Conservation (phyloP, 2,797 vertebrate species). For the Tarsius wallacei region DNA sequence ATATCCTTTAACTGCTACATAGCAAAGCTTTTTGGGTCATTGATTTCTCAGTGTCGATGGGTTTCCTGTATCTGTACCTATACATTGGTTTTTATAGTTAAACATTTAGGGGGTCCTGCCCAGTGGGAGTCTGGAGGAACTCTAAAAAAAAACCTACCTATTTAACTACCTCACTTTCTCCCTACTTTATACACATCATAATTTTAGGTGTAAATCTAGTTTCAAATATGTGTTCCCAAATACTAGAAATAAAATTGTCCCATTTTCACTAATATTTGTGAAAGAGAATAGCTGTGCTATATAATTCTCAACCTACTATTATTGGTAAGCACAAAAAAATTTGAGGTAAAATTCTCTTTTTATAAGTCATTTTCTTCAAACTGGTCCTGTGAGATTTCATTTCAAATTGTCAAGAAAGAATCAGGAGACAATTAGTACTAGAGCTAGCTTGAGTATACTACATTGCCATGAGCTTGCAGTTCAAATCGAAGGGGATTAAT, state of each 20-base stretch:
- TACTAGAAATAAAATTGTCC: neutral
- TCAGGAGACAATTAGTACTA: neutral
- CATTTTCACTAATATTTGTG: neutral
- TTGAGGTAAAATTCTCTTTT: neutral
- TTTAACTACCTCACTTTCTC: neutral
- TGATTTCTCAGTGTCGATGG: neutral
- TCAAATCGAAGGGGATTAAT: neutral
- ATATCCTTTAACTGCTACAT: neutral
- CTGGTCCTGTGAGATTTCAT: neutral
- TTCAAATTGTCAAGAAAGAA: neutral
- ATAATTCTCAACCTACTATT: conserved; percentile 20
- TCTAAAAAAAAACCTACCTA: neutral
- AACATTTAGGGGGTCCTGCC: neutral
- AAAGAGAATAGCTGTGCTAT: neutral
- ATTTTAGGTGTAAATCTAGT: neutral
- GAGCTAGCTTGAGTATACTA: neutral
- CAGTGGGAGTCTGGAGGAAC: neutral
- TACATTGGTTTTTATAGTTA: neutral
- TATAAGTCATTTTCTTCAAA: conserved; percentile 42
- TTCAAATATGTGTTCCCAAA: neutral
- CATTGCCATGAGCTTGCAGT: neutral
- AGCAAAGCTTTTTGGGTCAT: neutral
- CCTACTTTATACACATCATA: neutral
- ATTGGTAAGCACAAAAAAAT: neutral
- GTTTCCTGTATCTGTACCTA: neutral